Percentiles rank a stretch among this genome's conserved stretches.
Evolutionary conservation across 2,113 vertebrate species (phyloP).

Genomic region (Sylvilagus bachmani): DNA sequence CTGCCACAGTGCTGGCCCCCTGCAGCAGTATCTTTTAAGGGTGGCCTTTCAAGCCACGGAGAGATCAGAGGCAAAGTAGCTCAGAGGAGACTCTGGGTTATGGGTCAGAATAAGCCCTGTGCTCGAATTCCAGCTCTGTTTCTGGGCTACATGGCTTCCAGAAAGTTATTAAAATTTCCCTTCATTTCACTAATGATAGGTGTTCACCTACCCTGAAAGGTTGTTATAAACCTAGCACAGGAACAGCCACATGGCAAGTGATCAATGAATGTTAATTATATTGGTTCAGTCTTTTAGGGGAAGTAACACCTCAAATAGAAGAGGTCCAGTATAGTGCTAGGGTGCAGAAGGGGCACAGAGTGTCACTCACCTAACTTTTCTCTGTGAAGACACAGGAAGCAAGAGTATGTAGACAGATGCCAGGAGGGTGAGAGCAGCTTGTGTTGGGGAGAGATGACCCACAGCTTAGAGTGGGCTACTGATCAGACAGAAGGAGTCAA

Average conservation of each 20-base stretch:
- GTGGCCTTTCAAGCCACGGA: not conserved
- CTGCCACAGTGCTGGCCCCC: no score
- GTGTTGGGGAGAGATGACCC: not conserved
- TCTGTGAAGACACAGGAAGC: not conserved
- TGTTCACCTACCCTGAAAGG: not conserved
- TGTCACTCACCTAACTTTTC: not conserved
- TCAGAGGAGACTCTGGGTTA: conserved; percentile 3
- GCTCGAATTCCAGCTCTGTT: not conserved
- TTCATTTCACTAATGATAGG: not conserved
- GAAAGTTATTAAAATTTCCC: not conserved
- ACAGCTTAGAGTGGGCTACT: not conserved
- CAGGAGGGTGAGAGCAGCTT: not conserved
- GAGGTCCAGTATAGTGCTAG: not conserved
- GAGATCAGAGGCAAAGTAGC: not conserved
- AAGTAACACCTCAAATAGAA: not conserved
- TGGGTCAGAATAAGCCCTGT: not conserved
- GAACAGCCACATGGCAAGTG: not conserved
- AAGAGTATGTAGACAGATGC: not conserved
- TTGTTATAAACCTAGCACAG: not conserved
- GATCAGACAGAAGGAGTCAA: not conserved
- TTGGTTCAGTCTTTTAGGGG: not conserved
- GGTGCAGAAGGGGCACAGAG: not conserved
- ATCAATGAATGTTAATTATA: not conserved
- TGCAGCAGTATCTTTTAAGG: not conserved
- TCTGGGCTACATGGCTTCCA: not conserved